Percentiles rank a stretch among this genome's conserved stretches.
Evolutionary conservation across 2,888 invertebrate genomes (phyloP).

Genomic region (Neoscelio sp.): DNA sequence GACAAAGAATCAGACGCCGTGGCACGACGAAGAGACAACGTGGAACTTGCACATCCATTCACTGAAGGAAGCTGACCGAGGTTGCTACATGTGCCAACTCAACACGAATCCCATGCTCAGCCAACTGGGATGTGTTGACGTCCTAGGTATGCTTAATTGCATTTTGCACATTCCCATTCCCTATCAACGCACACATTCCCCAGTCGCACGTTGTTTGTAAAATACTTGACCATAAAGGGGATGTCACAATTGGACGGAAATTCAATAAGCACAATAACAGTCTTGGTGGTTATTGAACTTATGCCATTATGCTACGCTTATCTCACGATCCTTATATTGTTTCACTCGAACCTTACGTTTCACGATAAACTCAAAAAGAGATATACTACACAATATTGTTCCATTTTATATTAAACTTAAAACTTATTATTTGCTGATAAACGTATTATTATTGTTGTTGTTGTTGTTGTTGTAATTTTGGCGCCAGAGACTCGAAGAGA

Average conservation of each 20-base stretch:
- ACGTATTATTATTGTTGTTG: too few species aligned
- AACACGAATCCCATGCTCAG: conserved; percentile 91
- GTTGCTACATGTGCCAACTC: conserved; percentile 93
- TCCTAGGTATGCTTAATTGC: conserved; percentile 86
- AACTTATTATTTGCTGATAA: too few species aligned
- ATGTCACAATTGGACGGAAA: conserved; percentile 17
- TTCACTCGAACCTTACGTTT: too few species aligned
- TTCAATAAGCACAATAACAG: conserved; percentile 38
- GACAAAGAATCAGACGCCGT: conserved; percentile 76
- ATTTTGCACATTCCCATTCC: conserved; percentile 71
- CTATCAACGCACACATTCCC: conserved; percentile 60
- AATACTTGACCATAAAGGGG: conserved; percentile 17
- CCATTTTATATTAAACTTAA: too few species aligned
- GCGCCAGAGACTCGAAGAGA: too few species aligned
- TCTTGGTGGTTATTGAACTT: conserved; percentile 8
- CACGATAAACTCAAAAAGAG: conserved; percentile 6
- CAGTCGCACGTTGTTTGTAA: conserved; percentile 37
- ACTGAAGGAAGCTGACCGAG: conserved; percentile 89
- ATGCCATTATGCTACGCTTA: too few species aligned
- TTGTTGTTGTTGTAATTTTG: too few species aligned
- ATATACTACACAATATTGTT: too few species aligned
- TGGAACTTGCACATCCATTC: conserved; percentile 91
- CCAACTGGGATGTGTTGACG: conserved; percentile 90
- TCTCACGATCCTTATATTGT: too few species aligned
- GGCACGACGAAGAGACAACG: conserved; percentile 86